Percentiles rank a stretch among this genome's conserved stretches.
Conservation (phyloP, 2,797 vertebrate species). For the Salmo trutta region DNA sequence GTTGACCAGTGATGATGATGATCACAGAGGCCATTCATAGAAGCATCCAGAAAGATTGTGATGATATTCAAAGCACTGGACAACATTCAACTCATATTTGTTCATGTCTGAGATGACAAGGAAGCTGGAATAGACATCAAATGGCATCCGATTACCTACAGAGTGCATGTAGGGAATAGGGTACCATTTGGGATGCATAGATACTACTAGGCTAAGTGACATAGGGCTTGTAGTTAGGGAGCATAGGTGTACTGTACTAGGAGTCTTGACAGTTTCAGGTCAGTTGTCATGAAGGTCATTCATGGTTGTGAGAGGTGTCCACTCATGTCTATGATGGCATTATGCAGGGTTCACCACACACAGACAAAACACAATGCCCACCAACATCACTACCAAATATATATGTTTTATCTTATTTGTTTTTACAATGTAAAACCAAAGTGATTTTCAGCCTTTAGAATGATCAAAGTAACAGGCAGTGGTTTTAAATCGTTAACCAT, state of each 20-base stretch:
- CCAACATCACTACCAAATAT: not conserved
- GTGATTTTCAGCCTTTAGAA: too few species aligned
- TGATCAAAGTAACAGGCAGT: too few species aligned
- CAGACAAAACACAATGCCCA: not conserved
- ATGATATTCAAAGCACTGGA: not conserved
- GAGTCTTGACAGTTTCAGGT: not conserved
- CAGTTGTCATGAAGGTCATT: not conserved
- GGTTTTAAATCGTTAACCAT: too few species aligned
- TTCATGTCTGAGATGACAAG: not conserved
- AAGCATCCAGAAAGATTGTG: not conserved
- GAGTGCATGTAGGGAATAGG: too few species aligned
- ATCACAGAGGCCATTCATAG: not conserved
- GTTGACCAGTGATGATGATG: not conserved
- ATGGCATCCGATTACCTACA: not conserved
- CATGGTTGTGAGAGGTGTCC: not conserved
- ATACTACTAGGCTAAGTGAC: too few species aligned
- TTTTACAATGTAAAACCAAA: too few species aligned
- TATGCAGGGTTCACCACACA: not conserved
- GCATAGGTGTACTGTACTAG: not conserved
- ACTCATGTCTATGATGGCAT: not conserved
- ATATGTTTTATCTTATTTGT: too few species aligned
- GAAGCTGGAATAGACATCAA: not conserved
- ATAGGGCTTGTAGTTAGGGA: not conserved
- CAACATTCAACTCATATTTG: not conserved
- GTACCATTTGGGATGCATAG: too few species aligned